Percentiles rank a stretch among this genome's conserved stretches.
These are phyloP conservation scores for Cecropterus lyciades DNA, from an alignment of 1,140 invertebrate genomes.

Conservation along the genomic window DNA sequence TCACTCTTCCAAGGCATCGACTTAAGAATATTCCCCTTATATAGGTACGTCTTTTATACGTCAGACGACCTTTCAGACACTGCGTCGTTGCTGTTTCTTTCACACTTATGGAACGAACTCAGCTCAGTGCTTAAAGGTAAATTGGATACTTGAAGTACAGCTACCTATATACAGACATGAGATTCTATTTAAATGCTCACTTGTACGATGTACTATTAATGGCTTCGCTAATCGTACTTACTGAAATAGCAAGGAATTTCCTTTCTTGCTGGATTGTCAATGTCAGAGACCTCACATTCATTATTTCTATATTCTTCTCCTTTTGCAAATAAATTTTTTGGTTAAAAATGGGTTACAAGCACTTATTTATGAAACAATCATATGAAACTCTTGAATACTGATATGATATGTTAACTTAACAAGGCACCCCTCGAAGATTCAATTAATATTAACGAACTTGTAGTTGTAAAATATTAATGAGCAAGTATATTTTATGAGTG, in stretches of 20 bases:
- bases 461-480: no score
- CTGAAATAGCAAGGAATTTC: constrained; percentile 68
- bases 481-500: not conserved
- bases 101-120: constrained; percentile 33
- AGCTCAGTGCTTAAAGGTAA: not conserved
- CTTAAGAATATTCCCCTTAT: constrained; percentile 32
- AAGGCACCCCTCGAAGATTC: no score
- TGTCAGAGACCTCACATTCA: constrained; percentile 34
- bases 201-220: constrained; percentile 38
- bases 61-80: constrained; percentile 32
- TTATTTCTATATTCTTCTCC: no score
- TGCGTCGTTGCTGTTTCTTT: constrained; percentile 40
- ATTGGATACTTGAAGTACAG: not conserved
- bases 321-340: no score
- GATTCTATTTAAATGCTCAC: constrained; percentile 19
- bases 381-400: no score
- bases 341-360: no score
- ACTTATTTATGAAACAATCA: not conserved
- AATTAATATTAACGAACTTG: no score
- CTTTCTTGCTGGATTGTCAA: constrained; percentile 37
- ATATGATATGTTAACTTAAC: no score
- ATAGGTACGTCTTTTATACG: constrained; percentile 33
- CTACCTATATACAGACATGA: not conserved
- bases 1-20: constrained; percentile 43
- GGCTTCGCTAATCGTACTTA: constrained; percentile 58